Base-by-base conservation (phyloP, 2,888 invertebrate genomes). In the Catocala nupta region DNA sequence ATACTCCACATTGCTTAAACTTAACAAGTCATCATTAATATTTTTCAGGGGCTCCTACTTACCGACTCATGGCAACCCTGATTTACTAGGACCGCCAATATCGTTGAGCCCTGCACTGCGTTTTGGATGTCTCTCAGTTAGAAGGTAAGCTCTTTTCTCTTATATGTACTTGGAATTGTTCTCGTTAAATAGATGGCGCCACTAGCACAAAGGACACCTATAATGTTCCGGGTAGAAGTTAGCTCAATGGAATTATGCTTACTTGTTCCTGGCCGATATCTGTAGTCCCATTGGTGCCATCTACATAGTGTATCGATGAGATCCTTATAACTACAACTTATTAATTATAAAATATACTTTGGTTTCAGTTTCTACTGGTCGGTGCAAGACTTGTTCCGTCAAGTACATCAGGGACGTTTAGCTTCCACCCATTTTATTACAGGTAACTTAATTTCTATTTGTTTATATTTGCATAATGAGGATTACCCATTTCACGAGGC, bases 91-190 rank as follows among this genome's bases (percentile, higher is more conserved):
- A 0, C 95, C 95, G 4, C 96, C 97, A 0, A 95, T 96, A 65
- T 96, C 96, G 1, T 88, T 96, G 85, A 96, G 96, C 75, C 96
- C 97, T 0, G 96, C 96, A 51, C 90, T 97, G 5, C 93, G 96
- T 4, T 96, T 96, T 77, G 97, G 97, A 12, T 96, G 96, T 79
- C 89, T 97, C 2, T 97, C 97, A 11, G 96, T 96, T 0, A 90
- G 97, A 33, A 95, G 89, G 94, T 95, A 82, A 81, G 84, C 71
- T 33, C 42, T 12, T 8, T 43, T 11, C 0, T 50, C 7, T 50
- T 50, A 36, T 5, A 0, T 0, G 0, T 10, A 49, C 6, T 39
- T 39, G 1, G 1, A 39, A 39, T 39, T 36, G 36, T 36, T 7
- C 36, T 1, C 36, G 4, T 1, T 5, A 47, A 6, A 10, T 0